phyloP scores from a whole-genome alignment of 2,888 invertebrate genomes.

The Carpatolechia fugitivella region DNA sequence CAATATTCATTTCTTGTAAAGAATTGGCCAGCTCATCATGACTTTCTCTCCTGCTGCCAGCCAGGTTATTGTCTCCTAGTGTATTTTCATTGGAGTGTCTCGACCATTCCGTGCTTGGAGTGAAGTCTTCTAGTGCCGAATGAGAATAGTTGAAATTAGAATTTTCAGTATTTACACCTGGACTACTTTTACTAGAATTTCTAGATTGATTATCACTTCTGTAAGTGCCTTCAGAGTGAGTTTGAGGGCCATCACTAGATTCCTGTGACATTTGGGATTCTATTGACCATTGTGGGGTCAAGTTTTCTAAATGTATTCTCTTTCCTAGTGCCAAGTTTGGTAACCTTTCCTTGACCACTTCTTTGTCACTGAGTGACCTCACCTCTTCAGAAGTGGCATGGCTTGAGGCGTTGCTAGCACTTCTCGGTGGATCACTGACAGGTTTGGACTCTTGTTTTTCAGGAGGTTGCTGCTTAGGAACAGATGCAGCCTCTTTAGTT shows the following conservation, averaged over 20 bases:
- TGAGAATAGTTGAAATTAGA: conserved; percentile 64
- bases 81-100: conserved; percentile 47
- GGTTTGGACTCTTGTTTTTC: conserved; percentile 34
- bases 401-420: conserved; percentile 30
- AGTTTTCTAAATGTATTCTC: conserved; percentile 60
- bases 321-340: conserved; percentile 69
- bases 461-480: conserved; percentile 30
- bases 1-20: conserved; percentile 59
- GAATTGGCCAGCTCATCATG: conserved; percentile 55
- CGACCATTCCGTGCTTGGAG: conserved; percentile 49
- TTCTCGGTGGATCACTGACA: conserved; percentile 33
- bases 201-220: conserved; percentile 80
- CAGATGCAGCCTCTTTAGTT: conserved; percentile 26
- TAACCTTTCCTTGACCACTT: conserved; percentile 58
- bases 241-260: conserved; percentile 81
- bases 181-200: conserved; percentile 71
- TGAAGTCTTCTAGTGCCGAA: conserved; percentile 43
- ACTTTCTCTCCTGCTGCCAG: conserved; percentile 42
- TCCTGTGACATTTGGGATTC: conserved; percentile 83
- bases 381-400: conserved; percentile 47
- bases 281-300: conserved; percentile 82
- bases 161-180: conserved; percentile 60
- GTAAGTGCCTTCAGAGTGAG: conserved; percentile 81
- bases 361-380: conserved; percentile 59
- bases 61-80: conserved; percentile 36